Conservation (phyloP, 2,888 invertebrate genomes). For the Leptogaster cylindrica region DNA sequence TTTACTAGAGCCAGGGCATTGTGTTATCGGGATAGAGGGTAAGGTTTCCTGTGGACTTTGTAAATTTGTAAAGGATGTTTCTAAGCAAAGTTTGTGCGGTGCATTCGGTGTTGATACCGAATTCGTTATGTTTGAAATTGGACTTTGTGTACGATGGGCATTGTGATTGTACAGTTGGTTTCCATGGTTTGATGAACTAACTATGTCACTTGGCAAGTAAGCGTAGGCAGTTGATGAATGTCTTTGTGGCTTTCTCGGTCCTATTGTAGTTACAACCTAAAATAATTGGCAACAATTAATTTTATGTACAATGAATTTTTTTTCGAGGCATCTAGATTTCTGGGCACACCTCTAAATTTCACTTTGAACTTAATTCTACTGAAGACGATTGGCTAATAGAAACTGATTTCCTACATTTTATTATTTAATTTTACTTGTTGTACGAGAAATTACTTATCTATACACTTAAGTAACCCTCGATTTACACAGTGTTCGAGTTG, state of each 20-base stretch:
- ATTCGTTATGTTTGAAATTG: constrained; percentile 60
- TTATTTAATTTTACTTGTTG: too few relatives aligned
- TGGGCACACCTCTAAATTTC: too few relatives aligned
- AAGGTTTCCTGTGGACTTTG: constrained; percentile 63
- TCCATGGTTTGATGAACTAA: constrained; percentile 51
- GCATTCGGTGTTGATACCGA: constrained; percentile 63
- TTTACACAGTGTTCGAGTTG: too few relatives aligned
- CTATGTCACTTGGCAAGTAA: constrained; percentile 58
- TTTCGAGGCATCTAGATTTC: too few relatives aligned
- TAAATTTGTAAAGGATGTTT: constrained; percentile 77
- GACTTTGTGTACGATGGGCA: constrained; percentile 63
- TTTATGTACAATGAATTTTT: too few relatives aligned
- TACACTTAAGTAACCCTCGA: too few relatives aligned
- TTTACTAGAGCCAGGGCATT: constrained; percentile 55
- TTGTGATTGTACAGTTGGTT: constrained; percentile 43
- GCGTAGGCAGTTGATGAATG: constrained; percentile 61
- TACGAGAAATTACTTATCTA: too few relatives aligned
- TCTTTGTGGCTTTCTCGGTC: constrained; percentile 79
- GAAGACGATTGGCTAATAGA: too few relatives aligned
- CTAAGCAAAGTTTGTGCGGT: constrained; percentile 69
- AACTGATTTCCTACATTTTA: too few relatives aligned
- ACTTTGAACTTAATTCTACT: too few relatives aligned
- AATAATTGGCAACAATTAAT: constrained; percentile 47
- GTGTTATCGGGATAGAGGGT: constrained; percentile 43
- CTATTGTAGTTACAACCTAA: constrained; percentile 79